Conservation (phyloP, 2,888 invertebrate genomes). For the Rhaphigaster nebulosa region DNA sequence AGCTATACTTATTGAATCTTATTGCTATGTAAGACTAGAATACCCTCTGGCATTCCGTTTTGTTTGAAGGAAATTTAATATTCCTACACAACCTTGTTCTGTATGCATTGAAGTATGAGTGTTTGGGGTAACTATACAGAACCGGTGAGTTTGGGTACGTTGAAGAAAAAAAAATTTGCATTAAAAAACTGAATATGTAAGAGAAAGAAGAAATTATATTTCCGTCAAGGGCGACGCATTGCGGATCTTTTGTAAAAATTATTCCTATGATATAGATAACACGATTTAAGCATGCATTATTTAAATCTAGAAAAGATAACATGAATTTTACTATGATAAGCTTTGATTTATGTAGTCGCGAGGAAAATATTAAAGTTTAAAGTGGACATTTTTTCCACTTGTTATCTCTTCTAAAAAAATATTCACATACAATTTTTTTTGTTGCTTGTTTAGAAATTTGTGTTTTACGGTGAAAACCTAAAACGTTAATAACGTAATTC, state of each 20-base stretch:
- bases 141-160: not conserved
- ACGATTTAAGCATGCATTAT: not conserved
- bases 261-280: not conserved
- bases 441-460: too few relatives aligned
- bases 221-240: not conserved
- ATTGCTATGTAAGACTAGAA: too few relatives aligned
- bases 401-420: not conserved
- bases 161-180: not conserved
- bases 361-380: not conserved
- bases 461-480: too few relatives aligned
- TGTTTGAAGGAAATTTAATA: not conserved
- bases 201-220: not conserved
- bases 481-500: too few relatives aligned
- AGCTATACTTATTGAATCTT: too few relatives aligned
- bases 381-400: not conserved
- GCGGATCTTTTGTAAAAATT: not conserved
- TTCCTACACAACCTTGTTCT: not conserved
- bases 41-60: not conserved
- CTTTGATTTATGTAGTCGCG: not conserved
- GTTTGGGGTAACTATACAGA: not conserved
- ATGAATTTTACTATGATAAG: not conserved
- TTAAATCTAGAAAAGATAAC: not conserved
- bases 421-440: not conserved
- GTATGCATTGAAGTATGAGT: not conserved
- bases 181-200: constrained; percentile 6